These are phyloP conservation scores for Enteromius afrohamiltoni DNA, from an alignment of 2,797 vertebrate species.

Conservation along the genomic window DNA sequence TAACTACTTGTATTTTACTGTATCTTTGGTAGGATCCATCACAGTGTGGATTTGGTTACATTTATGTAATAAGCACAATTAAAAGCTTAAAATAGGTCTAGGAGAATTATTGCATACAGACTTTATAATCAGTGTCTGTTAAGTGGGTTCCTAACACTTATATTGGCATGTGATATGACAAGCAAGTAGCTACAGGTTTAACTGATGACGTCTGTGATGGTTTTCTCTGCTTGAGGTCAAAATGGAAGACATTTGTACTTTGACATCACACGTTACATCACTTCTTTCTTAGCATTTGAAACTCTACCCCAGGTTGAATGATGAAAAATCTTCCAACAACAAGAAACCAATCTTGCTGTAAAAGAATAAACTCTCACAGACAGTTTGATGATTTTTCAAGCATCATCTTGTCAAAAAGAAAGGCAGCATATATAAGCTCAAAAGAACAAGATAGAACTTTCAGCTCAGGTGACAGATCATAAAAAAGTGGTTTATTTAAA, in stretches of 20 bases:
- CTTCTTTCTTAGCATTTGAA: neutral
- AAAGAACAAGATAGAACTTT: slow-evolving; percentile 3
- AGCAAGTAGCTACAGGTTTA: neutral
- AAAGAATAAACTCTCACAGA: neutral
- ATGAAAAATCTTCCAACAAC: slow-evolving; percentile 26
- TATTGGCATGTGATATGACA: neutral
- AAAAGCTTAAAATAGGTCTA: neutral
- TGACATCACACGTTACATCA: slow-evolving; percentile 26
- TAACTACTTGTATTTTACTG: neutral
- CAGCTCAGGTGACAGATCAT: neutral
- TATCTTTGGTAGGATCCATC: neutral
- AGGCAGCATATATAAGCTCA: neutral
- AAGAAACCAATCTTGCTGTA: slow-evolving; percentile 12
- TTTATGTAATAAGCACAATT: neutral
- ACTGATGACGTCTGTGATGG: neutral
- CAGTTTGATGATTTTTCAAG: neutral
- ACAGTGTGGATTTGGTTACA: neutral
- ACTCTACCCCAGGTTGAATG: neutral
- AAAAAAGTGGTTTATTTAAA: slow-evolving; percentile 9
- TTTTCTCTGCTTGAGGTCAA: neutral
- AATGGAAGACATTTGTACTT: neutral
- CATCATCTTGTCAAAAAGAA: neutral
- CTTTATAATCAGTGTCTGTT: neutral
- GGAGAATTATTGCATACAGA: neutral
- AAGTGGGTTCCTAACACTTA: neutral